These are phyloP conservation scores for Aptenodytes patagonicus DNA, from an alignment of 2,113 vertebrate species.

Conservation along the genomic window DNA sequence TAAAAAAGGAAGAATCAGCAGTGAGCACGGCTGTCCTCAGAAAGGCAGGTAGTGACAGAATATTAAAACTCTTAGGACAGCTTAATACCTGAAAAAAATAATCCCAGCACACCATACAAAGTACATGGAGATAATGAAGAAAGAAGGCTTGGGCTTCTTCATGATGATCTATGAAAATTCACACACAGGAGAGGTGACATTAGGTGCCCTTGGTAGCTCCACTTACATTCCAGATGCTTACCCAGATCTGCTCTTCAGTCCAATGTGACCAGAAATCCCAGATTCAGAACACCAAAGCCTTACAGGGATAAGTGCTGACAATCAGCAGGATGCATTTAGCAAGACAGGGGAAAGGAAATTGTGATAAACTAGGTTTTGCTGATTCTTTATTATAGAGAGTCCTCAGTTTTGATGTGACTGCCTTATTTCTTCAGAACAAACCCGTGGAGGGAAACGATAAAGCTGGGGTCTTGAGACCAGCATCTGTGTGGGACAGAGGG, in stretches of 20 bases:
- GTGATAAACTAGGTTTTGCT: background rate
- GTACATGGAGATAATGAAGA: background rate
- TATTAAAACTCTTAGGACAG: background rate
- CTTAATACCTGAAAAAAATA: background rate
- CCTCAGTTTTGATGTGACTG: background rate
- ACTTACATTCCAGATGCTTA: background rate
- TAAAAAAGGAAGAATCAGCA: background rate
- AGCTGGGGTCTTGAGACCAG: background rate
- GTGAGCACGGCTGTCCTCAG: background rate
- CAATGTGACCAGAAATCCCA: background rate
- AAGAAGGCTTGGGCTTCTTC: background rate
- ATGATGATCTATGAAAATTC: background rate
- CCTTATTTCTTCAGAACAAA: background rate
- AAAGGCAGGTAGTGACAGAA: background rate
- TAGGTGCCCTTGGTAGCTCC: background rate
- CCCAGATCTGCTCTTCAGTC: background rate
- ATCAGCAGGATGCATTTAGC: background rate
- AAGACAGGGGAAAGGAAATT: background rate
- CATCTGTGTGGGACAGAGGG: background rate
- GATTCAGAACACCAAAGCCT: background rate
- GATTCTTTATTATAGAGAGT: background rate
- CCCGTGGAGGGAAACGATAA: background rate
- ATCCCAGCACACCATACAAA: background rate
- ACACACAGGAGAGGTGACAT: background rate
- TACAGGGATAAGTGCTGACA: background rate